Evolutionary conservation across 1,140 invertebrate species (phyloP).

Genomic region (Formica exsecta): DNA sequence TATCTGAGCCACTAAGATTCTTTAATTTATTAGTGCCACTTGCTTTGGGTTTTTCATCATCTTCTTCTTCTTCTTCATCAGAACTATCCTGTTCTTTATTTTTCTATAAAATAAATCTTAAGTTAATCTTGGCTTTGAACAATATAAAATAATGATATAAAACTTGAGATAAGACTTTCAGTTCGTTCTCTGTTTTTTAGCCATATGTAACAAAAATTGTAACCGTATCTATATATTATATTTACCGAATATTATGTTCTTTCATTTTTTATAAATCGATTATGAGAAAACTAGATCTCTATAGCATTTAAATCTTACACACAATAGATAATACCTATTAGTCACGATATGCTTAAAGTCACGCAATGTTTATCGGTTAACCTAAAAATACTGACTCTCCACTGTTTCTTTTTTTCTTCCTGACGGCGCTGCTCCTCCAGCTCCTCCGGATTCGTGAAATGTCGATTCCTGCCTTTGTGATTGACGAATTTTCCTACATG

Average conservation of each 20-base stretch:
- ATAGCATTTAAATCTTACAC: too few species aligned
- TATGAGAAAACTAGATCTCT: too few species aligned
- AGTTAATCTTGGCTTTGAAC: slow-evolving; percentile 65
- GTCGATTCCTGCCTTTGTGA: slow-evolving; percentile 96
- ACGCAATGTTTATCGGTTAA: slow-evolving; percentile 72
- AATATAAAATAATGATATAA: background rate
- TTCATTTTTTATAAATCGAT: too few species aligned
- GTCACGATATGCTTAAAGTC: slow-evolving; percentile 64
- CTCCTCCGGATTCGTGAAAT: slow-evolving; percentile 97
- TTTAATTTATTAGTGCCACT: slow-evolving; percentile 79
- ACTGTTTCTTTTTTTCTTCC: slow-evolving; percentile 90
- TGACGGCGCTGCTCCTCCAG: slow-evolving; percentile 94
- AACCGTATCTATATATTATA: background rate
- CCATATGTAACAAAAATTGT: background rate
- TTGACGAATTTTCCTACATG: slow-evolving; percentile 93
- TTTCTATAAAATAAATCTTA: slow-evolving; percentile 82
- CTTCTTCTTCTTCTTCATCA: slow-evolving; percentile 89
- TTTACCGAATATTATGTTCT: too few species aligned
- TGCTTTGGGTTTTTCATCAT: slow-evolving; percentile 84
- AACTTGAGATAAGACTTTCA: too few species aligned
- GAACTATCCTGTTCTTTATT: slow-evolving; percentile 88
- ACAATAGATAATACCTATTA: background rate
- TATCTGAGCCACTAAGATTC: slow-evolving; percentile 87
- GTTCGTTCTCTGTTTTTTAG: slow-evolving; percentile 42
- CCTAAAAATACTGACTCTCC: slow-evolving; percentile 88